Evolutionary conservation across 1,140 invertebrate species (phyloP).

Genomic region (Plutomurus gul): DNA sequence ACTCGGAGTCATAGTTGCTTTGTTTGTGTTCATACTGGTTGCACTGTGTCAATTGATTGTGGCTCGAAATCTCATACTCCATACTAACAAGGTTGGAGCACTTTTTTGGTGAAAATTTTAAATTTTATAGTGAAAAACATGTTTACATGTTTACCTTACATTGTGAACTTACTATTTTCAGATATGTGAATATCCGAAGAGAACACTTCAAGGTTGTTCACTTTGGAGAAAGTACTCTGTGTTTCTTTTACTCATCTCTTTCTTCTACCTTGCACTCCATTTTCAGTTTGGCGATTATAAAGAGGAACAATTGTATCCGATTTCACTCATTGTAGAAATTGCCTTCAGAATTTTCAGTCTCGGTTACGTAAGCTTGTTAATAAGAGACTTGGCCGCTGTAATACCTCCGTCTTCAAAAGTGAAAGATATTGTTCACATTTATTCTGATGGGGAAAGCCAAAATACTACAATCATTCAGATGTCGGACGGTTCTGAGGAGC

Average conservation of each 20-base stretch:
- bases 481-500: neutral
- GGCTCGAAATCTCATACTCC: too few relatives aligned
- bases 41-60: too few relatives aligned
- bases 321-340: neutral
- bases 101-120: too few relatives aligned
- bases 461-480: slow-evolving; percentile 1
- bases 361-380: neutral
- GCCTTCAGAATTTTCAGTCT: neutral
- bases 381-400: neutral
- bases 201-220: neutral
- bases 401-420: neutral
- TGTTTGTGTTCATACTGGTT: too few relatives aligned
- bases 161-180: neutral
- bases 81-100: too few relatives aligned
- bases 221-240: neutral
- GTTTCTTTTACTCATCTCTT: neutral
- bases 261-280: neutral
- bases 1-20: too few relatives aligned
- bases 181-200: neutral
- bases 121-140: too few relatives aligned
- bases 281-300: neutral
- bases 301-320: neutral
- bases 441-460: neutral
- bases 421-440: neutral
- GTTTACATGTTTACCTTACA: too few relatives aligned